Evolutionary conservation across 2,888 invertebrate species (phyloP).

Genomic region (Abrostola triplasia): DNA sequence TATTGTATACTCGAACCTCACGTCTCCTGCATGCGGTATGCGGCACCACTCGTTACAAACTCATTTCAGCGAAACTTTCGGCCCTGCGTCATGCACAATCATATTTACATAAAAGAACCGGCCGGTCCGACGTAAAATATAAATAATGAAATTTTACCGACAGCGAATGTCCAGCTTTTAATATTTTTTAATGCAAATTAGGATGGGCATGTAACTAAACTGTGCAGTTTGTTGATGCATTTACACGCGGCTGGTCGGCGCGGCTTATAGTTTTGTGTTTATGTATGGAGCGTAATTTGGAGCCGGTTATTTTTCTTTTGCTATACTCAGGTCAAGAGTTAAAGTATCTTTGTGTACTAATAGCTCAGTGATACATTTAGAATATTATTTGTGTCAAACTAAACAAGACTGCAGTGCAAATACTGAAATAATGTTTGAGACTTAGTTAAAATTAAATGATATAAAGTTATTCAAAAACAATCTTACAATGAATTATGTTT

Average conservation of each 20-base stretch:
- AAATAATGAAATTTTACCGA: slow-evolving; percentile 60
- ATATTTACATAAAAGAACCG: slow-evolving; percentile 67
- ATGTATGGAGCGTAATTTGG: too few relatives aligned
- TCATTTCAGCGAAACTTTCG: slow-evolving; percentile 65
- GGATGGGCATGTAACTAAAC: slow-evolving; percentile 27
- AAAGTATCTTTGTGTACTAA: too few relatives aligned
- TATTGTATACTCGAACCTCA: slow-evolving; percentile 38
- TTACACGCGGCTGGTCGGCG: slow-evolving; percentile 4
- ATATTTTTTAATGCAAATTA: slow-evolving; percentile 50
- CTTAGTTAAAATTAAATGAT: background rate
- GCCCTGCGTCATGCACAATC: slow-evolving; percentile 63
- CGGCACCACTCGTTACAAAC: slow-evolving; percentile 67
- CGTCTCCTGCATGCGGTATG: slow-evolving; percentile 55
- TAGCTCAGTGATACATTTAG: too few relatives aligned
- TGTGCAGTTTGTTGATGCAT: slow-evolving; percentile 9
- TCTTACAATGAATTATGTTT: background rate
- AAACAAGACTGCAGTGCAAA: too few relatives aligned
- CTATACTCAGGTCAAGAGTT: too few relatives aligned
- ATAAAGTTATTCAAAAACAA: slow-evolving; percentile 11
- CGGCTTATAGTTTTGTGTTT: background rate
- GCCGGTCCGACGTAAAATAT: slow-evolving; percentile 59
- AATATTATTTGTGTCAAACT: too few relatives aligned
- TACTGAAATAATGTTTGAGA: background rate
- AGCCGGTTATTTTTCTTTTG: too few relatives aligned
- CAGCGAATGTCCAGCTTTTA: slow-evolving; percentile 44